These are phyloP conservation scores for Microtus pennsylvanicus DNA, from an alignment of 2,113 vertebrate species.

Conservation along the genomic window DNA sequence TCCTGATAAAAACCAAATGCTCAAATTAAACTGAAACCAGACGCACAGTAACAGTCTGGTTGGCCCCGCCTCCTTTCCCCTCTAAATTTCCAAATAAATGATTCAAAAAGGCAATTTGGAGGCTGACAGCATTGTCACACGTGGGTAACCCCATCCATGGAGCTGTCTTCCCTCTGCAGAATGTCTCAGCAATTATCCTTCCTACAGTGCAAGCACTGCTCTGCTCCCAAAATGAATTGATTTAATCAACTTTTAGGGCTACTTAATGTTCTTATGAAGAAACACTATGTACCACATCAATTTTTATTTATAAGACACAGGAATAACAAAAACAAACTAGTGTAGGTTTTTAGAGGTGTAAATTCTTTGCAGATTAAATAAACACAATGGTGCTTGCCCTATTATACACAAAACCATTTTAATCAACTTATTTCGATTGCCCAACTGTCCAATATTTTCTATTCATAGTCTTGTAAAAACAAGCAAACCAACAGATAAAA, in stretches of 20 bases:
- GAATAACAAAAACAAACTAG: conserved; percentile 42
- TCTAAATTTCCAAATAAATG: conserved; percentile 66
- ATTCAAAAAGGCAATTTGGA: conserved; percentile 81
- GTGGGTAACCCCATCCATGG: conserved; percentile 64
- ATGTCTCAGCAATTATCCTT: conserved; percentile 52
- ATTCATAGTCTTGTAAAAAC: neutral
- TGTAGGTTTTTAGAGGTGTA: conserved; percentile 24
- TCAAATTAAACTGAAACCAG: conserved; percentile 45
- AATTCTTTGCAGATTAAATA: conserved; percentile 40
- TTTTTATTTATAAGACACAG: conserved; percentile 62
- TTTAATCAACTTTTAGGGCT: conserved; percentile 29
- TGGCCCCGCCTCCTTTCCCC: neutral
- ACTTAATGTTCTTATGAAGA: conserved; percentile 48
- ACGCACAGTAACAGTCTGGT: neutral
- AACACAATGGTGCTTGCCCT: neutral
- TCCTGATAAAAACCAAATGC: conserved; percentile 50
- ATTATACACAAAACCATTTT: conserved; percentile 40
- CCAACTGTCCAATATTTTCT: conserved; percentile 41
- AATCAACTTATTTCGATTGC: conserved; percentile 33
- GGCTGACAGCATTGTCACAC: conserved; percentile 76
- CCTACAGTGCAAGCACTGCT: conserved; percentile 55
- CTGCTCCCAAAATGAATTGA: conserved; percentile 66
- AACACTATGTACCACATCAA: neutral
- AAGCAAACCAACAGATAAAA: neutral
- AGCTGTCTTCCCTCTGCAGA: neutral